Percentiles rank a stretch among this genome's conserved stretches.
These are phyloP conservation scores for Sitophilus oryzae DNA, from an alignment of 1,140 invertebrate species.

Conservation along the genomic window DNA sequence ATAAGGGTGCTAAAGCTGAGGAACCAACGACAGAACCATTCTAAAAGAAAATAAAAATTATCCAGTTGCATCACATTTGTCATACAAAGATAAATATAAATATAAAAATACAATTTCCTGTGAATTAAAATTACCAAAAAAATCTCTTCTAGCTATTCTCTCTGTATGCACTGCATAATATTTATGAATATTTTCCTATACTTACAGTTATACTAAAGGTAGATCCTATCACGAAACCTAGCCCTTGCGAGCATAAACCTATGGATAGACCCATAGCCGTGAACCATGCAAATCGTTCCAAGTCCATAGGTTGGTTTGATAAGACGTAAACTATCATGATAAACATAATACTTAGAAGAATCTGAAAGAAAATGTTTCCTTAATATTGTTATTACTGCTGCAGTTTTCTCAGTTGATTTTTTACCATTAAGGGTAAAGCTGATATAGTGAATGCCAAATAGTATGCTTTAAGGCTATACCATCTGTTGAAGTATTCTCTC, in stretches of 20 bases:
- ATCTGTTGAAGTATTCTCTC: slow-evolving; percentile 88
- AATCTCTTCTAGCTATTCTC: not conserved
- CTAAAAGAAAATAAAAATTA: slow-evolving; percentile 28
- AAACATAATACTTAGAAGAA: slow-evolving; percentile 42
- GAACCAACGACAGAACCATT: slow-evolving; percentile 45
- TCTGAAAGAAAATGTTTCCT: slow-evolving; percentile 39
- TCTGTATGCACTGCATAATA: no score
- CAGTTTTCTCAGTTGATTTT: no score
- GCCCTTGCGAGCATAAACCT: slow-evolving; percentile 43
- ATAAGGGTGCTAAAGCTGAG: slow-evolving; percentile 39
- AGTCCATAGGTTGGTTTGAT: slow-evolving; percentile 43
- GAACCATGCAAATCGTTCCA: slow-evolving; percentile 40
- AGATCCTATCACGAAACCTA: slow-evolving; percentile 46
- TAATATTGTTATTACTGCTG: no score
- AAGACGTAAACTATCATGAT: slow-evolving; percentile 41
- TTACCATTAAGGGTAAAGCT: slow-evolving; percentile 61
- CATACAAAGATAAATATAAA: not conserved
- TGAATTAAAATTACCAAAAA: not conserved
- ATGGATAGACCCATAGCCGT: slow-evolving; percentile 31
- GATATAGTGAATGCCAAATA: slow-evolving; percentile 77
- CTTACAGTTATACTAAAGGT: slow-evolving; percentile 43
- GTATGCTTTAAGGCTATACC: slow-evolving; percentile 88
- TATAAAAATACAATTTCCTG: not conserved
- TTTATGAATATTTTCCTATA: slow-evolving; percentile 7
- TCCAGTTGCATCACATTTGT: not conserved